Evolutionary conservation across 2,888 invertebrate genomes (phyloP).

Genomic region (Microchrysa polita): DNA sequence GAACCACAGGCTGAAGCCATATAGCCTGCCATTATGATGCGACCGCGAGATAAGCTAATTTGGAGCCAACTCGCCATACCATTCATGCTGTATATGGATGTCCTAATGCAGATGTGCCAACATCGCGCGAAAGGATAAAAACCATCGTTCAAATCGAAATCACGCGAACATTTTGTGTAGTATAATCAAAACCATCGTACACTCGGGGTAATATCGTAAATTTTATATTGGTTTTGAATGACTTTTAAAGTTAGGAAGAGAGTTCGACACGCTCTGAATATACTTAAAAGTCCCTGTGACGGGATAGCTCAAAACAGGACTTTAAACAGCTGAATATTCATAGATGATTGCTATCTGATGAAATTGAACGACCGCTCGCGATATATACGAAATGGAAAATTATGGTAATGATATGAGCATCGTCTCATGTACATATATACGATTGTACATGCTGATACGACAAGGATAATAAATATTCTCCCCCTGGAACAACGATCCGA

Average conservation of each 20-base stretch:
- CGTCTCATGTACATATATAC: no score
- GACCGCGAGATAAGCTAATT: constrained; percentile 43
- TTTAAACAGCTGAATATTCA: constrained; percentile 10
- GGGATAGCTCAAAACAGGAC: background rate
- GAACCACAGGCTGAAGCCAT: constrained; percentile 2
- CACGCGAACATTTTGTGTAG: background rate
- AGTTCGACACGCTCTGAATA: background rate
- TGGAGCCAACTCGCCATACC: background rate
- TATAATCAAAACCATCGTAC: constrained; percentile 26
- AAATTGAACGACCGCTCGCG: background rate
- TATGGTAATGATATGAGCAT: constrained; percentile 15
- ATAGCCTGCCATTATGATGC: constrained; percentile 28
- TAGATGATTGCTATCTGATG: constrained; percentile 31
- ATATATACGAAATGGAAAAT: constrained; percentile 34
- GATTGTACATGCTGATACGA: background rate
- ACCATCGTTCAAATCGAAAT: background rate
- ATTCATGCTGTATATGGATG: no score
- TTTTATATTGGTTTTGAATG: constrained; percentile 19
- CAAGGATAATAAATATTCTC: constrained; percentile 5
- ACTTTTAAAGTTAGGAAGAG: background rate
- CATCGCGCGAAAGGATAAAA: background rate
- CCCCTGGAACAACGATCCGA: background rate
- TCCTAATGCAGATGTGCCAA: constrained; percentile 40
- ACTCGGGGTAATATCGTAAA: constrained; percentile 41
- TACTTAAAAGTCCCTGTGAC: no score